Evolutionary conservation across 2,113 vertebrate genomes (phyloP), one percentile per base, ranked within the genome.

Genomic region (Istiophorus platypterus): DNA sequence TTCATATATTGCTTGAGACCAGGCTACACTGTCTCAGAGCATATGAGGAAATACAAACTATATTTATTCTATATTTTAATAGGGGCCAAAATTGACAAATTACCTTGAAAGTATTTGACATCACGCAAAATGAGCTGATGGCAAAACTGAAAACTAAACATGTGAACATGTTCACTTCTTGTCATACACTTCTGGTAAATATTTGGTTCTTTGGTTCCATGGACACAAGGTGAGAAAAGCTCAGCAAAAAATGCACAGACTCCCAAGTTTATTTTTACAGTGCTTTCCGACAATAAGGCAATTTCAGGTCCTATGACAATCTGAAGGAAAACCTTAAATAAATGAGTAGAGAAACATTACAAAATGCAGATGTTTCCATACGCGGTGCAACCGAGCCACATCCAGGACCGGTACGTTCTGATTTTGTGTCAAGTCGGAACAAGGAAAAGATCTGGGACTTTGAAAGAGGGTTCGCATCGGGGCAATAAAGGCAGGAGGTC

Each of bases 81-180:
- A 71, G 29, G n/a, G 20, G 56, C 17, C 37, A 27, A 54, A 66
- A 18, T 0, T 51, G 18, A 54, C 27, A 42, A 31, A 68, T 71
- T 62, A 67, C 71, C 27, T 27, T 37, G 4, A 54, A 49, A 75
- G 22, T 66, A 31, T 67, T 49, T 76, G 61, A 67, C 34, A 76
- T 47, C 13, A n/a, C n/a, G 13, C 0, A 54, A 69, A 76, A 63
- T 14, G 42, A 56, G 15, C 1, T 18, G 8, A 37, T 54, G 27
- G 67, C 71, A 62, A 72, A 49, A 49, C 49, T n/a, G 47, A 34
- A 3, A 49, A 27, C 24, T 41, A 17, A 59, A 62, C 64, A 47
- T 85, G 67, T 67, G 52, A 61, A 42, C 18, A 47, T 62, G 41
- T 51, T 41, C 18, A 31, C 37, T 41, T 63, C 64, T 79, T 80